These are phyloP conservation scores for Drosophila gaucha DNA, from an alignment of 2,888 invertebrate genomes.

Conservation along the genomic window DNA sequence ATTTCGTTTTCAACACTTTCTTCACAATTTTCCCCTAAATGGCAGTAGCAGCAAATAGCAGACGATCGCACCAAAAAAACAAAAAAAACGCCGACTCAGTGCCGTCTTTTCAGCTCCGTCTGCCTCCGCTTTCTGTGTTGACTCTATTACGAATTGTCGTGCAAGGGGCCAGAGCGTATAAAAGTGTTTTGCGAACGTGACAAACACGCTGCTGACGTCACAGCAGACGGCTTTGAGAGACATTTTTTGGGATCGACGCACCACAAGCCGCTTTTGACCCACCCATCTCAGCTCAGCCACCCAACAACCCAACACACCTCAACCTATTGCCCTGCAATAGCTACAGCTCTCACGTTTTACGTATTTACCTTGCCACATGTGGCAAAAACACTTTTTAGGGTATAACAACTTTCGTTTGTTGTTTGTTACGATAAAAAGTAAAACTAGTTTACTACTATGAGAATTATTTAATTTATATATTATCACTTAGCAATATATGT, in stretches of 20 bases:
- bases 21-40: constrained; percentile 76
- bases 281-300: constrained; percentile 8
- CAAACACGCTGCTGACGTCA: constrained; percentile 70
- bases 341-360: constrained; percentile 22
- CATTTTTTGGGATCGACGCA: constrained; percentile 10
- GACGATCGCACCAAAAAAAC: constrained; percentile 26
- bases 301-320: constrained; percentile 6
- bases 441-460: no score
- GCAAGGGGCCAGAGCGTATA: constrained; percentile 55
- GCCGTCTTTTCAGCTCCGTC: constrained; percentile 3
- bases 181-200: constrained; percentile 64
- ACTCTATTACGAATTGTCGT: constrained; percentile 73
- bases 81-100: constrained; percentile 51
- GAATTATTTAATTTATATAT: no score
- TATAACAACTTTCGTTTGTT: background rate
- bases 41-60: constrained; percentile 22
- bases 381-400: constrained; percentile 2
- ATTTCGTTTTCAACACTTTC: constrained; percentile 81
- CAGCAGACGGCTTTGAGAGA: no score
- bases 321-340: constrained; percentile 15
- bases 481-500: no score
- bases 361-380: constrained; percentile 24
- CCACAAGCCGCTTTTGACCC: constrained; percentile 28
- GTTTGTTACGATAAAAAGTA: no score
- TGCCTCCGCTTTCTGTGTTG: constrained; percentile 24